Conservation (phyloP, 2,113 vertebrate genomes). For the Percina caprodes region DNA sequence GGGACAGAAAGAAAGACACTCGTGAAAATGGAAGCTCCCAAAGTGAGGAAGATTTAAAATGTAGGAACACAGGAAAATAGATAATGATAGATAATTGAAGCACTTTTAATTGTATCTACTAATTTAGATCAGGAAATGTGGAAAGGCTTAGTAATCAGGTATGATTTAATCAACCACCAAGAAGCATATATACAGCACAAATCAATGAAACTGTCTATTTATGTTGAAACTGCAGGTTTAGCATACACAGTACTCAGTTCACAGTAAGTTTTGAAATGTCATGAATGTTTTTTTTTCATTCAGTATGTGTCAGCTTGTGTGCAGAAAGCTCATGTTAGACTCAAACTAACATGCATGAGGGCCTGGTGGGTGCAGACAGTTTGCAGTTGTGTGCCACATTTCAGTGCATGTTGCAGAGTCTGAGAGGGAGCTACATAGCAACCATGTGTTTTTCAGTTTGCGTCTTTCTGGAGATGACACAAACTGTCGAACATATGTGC, state of each 20-base stretch:
- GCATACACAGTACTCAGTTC: not conserved
- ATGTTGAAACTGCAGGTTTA: not conserved
- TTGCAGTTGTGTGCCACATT: constrained; percentile 67
- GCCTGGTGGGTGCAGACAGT: constrained; percentile 22
- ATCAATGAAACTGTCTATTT: not conserved
- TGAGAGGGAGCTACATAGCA: constrained; percentile 51
- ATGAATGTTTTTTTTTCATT: no score
- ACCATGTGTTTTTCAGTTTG: constrained; percentile 61
- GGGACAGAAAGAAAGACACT: not conserved
- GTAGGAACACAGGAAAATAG: not conserved
- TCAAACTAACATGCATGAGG: constrained; percentile 5
- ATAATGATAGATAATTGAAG: not conserved
- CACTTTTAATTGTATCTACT: not conserved
- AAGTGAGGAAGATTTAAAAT: not conserved
- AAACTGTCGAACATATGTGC: constrained; percentile 60
- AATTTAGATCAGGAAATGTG: constrained; percentile 6
- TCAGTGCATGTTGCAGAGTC: constrained; percentile 57
- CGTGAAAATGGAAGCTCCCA: not conserved
- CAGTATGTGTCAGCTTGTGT: not conserved
- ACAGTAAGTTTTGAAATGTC: not conserved
- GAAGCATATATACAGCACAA: not conserved
- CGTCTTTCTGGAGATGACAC: constrained; percentile 36
- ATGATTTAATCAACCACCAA: not conserved
- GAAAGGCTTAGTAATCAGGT: constrained; percentile 9
- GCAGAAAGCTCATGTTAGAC: not conserved